Percentiles rank a stretch among this genome's conserved stretches.
Conservation (phyloP, 2,797 vertebrate genomes). For the Denticeps clupeoides region DNA sequence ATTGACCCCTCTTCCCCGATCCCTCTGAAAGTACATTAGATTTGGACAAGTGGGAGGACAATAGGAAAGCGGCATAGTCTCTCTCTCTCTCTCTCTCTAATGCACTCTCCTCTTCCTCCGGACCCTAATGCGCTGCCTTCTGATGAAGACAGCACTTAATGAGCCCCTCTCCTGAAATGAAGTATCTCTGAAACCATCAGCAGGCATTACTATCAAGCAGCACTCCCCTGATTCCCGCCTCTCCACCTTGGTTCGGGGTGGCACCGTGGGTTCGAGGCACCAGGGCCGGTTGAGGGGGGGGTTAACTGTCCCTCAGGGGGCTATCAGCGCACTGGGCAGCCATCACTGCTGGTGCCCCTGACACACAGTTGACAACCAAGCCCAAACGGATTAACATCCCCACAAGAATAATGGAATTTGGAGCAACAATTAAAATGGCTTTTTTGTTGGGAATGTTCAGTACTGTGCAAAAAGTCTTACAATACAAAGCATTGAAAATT, state of each 20-base stretch:
- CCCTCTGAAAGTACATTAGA: slow-evolving; percentile 72
- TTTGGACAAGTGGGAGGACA: slow-evolving; percentile 56
- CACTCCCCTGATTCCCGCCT: slow-evolving; percentile 10
- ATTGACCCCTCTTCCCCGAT: slow-evolving; percentile 69
- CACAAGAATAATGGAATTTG: slow-evolving; percentile 46
- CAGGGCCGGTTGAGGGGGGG: slow-evolving; percentile 41
- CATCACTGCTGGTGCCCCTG: slow-evolving; percentile 50
- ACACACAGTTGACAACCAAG: slow-evolving; percentile 50
- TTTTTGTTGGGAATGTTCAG: not conserved
- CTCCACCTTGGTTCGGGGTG: slow-evolving; percentile 33
- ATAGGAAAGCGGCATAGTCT: slow-evolving; percentile 32
- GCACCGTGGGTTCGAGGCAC: slow-evolving; percentile 30
- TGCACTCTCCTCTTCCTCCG: slow-evolving; percentile 50
- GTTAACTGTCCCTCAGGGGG: slow-evolving; percentile 62
- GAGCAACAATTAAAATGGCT: slow-evolving; percentile 41
- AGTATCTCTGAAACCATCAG: slow-evolving; percentile 62
- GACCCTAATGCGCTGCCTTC: slow-evolving; percentile 34
- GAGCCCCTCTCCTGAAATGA: slow-evolving; percentile 63
- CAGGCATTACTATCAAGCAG: slow-evolving; percentile 58
- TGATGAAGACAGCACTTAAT: slow-evolving; percentile 62
- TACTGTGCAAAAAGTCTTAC: slow-evolving; percentile 15
- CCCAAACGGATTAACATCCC: slow-evolving; percentile 55
- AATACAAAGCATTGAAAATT: too few species aligned
- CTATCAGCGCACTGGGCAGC: slow-evolving; percentile 50
- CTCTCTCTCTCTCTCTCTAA: slow-evolving; percentile 34